phyloP scores from a whole-genome alignment of 2,888 invertebrate genomes.

The Allygus modestus region DNA sequence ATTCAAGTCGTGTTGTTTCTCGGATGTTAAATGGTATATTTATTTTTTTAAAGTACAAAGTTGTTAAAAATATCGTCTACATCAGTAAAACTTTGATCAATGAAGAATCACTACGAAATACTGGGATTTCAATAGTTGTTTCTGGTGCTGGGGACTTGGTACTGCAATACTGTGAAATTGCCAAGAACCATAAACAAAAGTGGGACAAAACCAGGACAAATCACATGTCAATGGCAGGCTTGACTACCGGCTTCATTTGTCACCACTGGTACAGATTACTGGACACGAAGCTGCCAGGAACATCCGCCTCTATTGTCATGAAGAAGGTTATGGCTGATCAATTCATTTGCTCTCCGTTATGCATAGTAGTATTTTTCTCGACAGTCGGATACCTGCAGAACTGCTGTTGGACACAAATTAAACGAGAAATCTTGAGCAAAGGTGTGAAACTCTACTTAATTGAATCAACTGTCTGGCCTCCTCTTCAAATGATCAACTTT shows the following conservation, averaged over 20 bases:
- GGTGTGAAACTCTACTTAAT: conserved; percentile 88
- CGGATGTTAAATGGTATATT: neutral
- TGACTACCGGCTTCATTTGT: conserved; percentile 86
- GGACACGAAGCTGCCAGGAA: conserved; percentile 85
- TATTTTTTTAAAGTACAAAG: conserved; percentile 33
- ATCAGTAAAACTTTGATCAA: conserved; percentile 60
- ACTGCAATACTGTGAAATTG: conserved; percentile 88
- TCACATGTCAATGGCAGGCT: conserved; percentile 86
- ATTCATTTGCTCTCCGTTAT: conserved; percentile 88
- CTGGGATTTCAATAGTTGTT: conserved; percentile 84
- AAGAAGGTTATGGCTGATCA: conserved; percentile 92
- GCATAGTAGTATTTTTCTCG: conserved; percentile 86
- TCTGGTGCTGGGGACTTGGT: conserved; percentile 88
- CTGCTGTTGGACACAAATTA: conserved; percentile 79
- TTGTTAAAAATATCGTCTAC: conserved; percentile 49
- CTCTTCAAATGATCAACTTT: conserved; percentile 95
- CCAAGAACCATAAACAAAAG: conserved; percentile 72
- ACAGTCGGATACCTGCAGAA: conserved; percentile 86
- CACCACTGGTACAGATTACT: conserved; percentile 92
- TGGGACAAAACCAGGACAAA: conserved; percentile 78
- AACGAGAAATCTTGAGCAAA: conserved; percentile 84
- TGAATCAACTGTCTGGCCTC: conserved; percentile 96
- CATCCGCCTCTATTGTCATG: conserved; percentile 80
- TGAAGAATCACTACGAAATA: conserved; percentile 88
- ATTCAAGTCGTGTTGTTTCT: neutral